These are phyloP conservation scores for Apogon talboti DNA, from an alignment of 2,797 vertebrate genomes.

Conservation along the genomic window DNA sequence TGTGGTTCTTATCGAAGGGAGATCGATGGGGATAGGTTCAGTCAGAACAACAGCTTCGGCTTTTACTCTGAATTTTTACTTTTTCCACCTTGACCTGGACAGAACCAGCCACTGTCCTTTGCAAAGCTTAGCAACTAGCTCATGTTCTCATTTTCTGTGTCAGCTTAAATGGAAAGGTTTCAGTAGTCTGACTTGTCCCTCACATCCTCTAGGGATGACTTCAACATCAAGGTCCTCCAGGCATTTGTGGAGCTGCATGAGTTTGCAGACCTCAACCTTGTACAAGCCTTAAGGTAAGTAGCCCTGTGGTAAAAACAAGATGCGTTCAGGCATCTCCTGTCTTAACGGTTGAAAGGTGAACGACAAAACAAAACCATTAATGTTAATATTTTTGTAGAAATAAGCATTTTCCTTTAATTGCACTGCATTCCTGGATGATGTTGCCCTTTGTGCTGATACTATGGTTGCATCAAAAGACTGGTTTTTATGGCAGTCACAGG, in stretches of 20 bases:
- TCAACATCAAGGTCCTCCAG: conserved; percentile 97
- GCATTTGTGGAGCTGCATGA: conserved; percentile 98
- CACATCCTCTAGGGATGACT: conserved; percentile 88
- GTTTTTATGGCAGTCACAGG: neutral
- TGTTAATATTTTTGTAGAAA: neutral
- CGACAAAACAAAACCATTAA: neutral
- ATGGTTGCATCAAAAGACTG: neutral
- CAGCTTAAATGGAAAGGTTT: conserved; percentile 8
- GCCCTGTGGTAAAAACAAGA: neutral
- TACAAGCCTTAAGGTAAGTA: conserved; percentile 93
- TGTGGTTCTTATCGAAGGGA: conserved; percentile 73
- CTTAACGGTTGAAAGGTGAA: neutral
- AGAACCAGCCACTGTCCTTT: conserved; percentile 8
- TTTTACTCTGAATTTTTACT: conserved; percentile 5
- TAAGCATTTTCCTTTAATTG: neutral
- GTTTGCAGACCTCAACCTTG: conserved; percentile 97
- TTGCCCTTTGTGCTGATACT: neutral
- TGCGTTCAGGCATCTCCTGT: neutral
- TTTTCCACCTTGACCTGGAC: conserved; percentile 16
- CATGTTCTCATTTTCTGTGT: conserved; percentile 6
- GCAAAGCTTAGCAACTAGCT: neutral
- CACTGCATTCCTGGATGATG: neutral
- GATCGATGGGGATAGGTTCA: conserved; percentile 46
- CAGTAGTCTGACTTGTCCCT: conserved; percentile 17
- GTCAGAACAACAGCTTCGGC: conserved; percentile 63